Base-by-base conservation (phyloP, 2,797 vertebrate species). In the Myotis myotis region DNA sequence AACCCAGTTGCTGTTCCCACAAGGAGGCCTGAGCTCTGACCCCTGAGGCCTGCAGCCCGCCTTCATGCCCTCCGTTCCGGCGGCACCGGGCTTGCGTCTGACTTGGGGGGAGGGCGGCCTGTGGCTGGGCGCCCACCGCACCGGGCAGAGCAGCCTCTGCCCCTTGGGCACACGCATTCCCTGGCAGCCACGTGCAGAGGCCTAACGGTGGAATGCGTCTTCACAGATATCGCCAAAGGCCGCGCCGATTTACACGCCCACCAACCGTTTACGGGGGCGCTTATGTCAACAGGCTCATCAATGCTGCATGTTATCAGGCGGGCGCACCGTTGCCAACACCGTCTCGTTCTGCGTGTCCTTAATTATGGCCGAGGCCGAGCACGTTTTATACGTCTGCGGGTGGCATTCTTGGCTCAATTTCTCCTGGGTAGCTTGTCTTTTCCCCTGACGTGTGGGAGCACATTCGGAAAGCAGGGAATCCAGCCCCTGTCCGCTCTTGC, bases 161-260 rank as follows among this genome's bases (percentile, higher is more conserved):
- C 49, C 51, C 16, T 22, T 10, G 55, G 12, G 4, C 8, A 8
- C 36, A 6, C 17, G 23, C 1, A 28, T 17, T 55, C 71, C 82
- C 84, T 90, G 66, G 60, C 79, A 41, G 55, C 30, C 23, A 44
- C 22, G 25, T 28, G 22, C 3, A 74, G 38, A 81, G 7, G 33
- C 36, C 74, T 30, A 23, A 44, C 72, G 36, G 71, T 22, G 33
- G 70, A 93, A 94, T 75, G 80, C 71, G 74, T 79, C 82, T 91
- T 86, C 13, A 16, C 28, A 62, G 89, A 76, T 55, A 76, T 8
- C 84, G 90, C 86, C 62, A 78, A 83, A 82, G 79, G 44, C 62
- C 36, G 28, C 74, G 57, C 70, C 44, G 62, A 60, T 68, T 62
- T 71, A 80, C 80, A 84, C 62, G 94, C 87, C 94, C 76, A 87